These are phyloP conservation scores for Umimayanthus chanpuru DNA, from an alignment of 92 coral and sea anemone species.

Conservation along the genomic window DNA sequence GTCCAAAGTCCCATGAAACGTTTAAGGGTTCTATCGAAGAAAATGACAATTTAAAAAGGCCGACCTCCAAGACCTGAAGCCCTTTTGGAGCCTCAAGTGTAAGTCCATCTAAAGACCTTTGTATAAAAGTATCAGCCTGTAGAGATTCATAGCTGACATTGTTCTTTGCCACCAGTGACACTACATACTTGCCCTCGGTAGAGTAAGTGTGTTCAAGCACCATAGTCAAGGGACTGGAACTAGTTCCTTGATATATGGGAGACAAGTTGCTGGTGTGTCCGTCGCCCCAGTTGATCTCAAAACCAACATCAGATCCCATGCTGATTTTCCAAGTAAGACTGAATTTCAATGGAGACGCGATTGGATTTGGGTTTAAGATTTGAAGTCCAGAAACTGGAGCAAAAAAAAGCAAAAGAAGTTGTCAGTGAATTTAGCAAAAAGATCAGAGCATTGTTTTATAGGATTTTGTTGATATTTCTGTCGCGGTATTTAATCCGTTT, in stretches of 20 bases:
- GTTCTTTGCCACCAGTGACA: not conserved
- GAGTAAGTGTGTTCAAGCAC: not conserved
- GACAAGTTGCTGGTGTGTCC: not conserved
- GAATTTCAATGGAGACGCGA: not conserved
- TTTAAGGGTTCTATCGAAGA: constrained; percentile 29
- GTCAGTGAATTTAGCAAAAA: not conserved
- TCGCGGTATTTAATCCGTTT: too few relatives aligned
- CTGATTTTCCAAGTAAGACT: not conserved
- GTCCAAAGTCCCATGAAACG: constrained; percentile 29
- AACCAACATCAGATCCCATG: constrained; percentile 28
- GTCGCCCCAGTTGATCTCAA: constrained; percentile 33
- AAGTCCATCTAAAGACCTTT: constrained; percentile 19
- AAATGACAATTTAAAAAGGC: constrained; percentile 28
- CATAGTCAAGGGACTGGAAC: not conserved
- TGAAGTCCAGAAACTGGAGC: constrained; percentile 25
- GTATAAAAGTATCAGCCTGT: not conserved
- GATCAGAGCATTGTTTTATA: not conserved
- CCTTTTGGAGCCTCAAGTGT: constrained; percentile 1
- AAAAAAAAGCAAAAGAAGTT: not conserved
- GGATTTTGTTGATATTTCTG: too few relatives aligned
- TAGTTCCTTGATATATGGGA: not conserved
- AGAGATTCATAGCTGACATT: not conserved
- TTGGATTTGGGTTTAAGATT: not conserved
- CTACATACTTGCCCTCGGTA: not conserved
- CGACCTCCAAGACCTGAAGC: not conserved